Percentiles rank a stretch among this genome's conserved stretches.
Evolutionary conservation across 2,113 vertebrate genomes (phyloP).

Genomic region (Condylura cristata): DNA sequence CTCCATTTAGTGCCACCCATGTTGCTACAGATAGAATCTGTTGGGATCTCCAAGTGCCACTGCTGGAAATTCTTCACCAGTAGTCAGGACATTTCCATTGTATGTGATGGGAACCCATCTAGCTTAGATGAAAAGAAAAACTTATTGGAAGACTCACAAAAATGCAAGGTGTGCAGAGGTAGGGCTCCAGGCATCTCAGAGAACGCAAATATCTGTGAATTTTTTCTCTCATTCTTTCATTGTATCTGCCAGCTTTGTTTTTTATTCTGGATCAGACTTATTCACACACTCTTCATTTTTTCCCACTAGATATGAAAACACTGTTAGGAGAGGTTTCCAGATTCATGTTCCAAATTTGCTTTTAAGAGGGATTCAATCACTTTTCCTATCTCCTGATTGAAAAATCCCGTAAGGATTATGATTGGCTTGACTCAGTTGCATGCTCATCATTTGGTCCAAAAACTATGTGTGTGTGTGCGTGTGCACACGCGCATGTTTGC

Average conservation of each 20-base stretch:
- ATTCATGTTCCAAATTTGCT: not conserved
- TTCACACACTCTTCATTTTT: not conserved
- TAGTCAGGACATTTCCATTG: not conserved
- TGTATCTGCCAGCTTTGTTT: not conserved
- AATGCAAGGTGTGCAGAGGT: not conserved
- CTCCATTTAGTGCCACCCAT: too few species aligned
- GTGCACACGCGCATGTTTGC: too few species aligned
- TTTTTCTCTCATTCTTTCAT: not conserved
- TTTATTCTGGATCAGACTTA: conserved; percentile 5
- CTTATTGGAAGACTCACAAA: not conserved
- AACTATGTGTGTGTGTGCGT: not conserved
- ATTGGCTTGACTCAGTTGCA: not conserved
- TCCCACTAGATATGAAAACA: not conserved
- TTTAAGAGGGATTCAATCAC: not conserved
- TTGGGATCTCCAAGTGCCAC: not conserved
- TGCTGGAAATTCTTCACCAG: not conserved
- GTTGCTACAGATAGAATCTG: too few species aligned
- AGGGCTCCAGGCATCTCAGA: not conserved
- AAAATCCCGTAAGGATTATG: not conserved
- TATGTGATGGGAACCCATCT: not conserved
- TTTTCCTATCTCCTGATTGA: not conserved
- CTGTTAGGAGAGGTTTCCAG: not conserved
- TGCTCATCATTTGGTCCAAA: not conserved
- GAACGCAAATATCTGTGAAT: not conserved
- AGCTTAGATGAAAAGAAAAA: not conserved